Conservation (phyloP, 2,113 vertebrate species). For the Balaenoptera acutorostrata region DNA sequence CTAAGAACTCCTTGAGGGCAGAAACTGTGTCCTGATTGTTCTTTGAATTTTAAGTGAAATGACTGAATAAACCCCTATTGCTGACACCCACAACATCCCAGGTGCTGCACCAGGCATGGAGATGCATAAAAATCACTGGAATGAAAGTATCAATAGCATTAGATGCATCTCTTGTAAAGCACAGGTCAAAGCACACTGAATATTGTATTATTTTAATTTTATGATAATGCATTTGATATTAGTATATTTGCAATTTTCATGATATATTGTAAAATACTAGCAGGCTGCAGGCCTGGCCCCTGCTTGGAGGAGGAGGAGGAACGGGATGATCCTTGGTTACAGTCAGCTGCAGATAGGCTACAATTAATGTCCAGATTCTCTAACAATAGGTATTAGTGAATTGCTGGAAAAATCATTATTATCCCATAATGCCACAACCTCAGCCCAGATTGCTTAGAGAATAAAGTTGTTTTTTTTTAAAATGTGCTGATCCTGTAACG, state of each 20-base stretch:
- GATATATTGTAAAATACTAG: not conserved
- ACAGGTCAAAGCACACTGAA: not conserved
- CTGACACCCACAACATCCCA: not conserved
- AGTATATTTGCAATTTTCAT: not conserved
- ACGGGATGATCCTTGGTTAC: not conserved
- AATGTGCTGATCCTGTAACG: not conserved
- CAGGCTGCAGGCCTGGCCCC: not conserved
- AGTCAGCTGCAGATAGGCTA: not conserved
- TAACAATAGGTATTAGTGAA: not conserved
- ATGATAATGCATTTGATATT: not conserved
- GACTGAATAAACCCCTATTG: not conserved
- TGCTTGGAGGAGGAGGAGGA: not conserved
- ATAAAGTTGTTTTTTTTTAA: not conserved
- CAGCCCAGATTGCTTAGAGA: not conserved
- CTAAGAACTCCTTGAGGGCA: not conserved
- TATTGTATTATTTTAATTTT: not conserved
- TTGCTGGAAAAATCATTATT: not conserved
- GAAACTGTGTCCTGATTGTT: not conserved
- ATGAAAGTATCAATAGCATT: not conserved
- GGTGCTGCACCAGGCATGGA: not conserved
- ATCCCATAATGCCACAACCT: not conserved
- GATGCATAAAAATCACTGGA: not conserved
- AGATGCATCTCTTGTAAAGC: not conserved
- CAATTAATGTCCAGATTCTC: not conserved
- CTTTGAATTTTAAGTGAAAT: not conserved